These are phyloP conservation scores for Dipus sagitta DNA, from an alignment of 2,797 vertebrate species.

Conservation along the genomic window DNA sequence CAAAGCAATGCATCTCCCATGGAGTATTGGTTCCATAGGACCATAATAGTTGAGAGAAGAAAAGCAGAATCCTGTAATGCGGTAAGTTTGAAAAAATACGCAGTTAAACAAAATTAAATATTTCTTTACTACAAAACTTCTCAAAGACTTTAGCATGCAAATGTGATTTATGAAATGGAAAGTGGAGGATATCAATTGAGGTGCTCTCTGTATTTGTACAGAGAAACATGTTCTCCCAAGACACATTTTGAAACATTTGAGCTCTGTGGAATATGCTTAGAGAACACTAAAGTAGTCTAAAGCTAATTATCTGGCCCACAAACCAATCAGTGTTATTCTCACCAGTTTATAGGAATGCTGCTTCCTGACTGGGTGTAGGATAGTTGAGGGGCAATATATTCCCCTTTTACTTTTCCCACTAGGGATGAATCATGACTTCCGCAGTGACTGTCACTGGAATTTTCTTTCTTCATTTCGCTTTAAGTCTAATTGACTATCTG, in stretches of 20 bases:
- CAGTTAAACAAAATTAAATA: not conserved
- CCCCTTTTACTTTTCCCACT: not conserved
- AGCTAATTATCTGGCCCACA: not conserved
- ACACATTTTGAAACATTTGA: not conserved
- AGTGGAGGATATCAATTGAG: not conserved
- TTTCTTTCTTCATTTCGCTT: constrained; percentile 38
- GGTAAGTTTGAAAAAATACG: not conserved
- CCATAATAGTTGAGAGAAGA: not conserved
- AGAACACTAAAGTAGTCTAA: not conserved
- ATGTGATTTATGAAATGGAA: not conserved
- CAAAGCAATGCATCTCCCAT: not conserved
- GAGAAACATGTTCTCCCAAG: not conserved
- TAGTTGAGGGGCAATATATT: constrained; percentile 33
- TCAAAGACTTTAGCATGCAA: constrained; percentile 1
- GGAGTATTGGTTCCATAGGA: not conserved
- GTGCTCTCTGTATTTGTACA: not conserved
- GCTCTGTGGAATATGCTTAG: not conserved
- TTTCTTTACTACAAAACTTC: not conserved
- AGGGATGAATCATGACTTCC: constrained; percentile 39
- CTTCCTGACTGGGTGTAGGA: constrained; percentile 37
- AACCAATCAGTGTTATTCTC: not conserved
- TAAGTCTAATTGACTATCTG: constrained; percentile 30
- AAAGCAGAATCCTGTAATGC: not conserved
- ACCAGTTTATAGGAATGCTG: not conserved
- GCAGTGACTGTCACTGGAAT: not conserved